phyloP scores from a whole-genome alignment of 1,140 invertebrate genomes.

The Ladona fulva region DNA sequence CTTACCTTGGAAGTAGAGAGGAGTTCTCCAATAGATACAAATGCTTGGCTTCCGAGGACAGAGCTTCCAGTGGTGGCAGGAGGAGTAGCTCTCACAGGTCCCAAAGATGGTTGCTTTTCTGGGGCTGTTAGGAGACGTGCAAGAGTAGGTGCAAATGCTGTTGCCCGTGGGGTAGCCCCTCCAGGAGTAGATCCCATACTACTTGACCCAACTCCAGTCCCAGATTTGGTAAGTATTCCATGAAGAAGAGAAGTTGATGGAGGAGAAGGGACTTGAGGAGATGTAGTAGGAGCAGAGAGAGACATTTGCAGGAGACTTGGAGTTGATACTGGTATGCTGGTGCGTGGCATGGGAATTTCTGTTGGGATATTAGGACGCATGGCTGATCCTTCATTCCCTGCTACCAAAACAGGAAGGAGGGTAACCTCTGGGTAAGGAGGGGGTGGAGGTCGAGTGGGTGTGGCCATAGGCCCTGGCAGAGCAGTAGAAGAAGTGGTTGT shows the following conservation, averaged over 20 bases:
- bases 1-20: slow-evolving; percentile 52
- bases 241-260: slow-evolving; percentile 58
- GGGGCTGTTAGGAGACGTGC: slow-evolving; percentile 64
- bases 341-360: not conserved
- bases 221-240: slow-evolving; percentile 58
- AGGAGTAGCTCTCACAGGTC: slow-evolving; percentile 25
- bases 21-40: slow-evolving; percentile 48
- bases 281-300: slow-evolving; percentile 22
- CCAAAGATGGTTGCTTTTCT: slow-evolving; percentile 38
- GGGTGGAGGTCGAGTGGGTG: slow-evolving; percentile 35
- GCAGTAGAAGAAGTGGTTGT: slow-evolving; percentile 27
- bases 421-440: slow-evolving; percentile 69
- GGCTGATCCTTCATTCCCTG: slow-evolving; percentile 15
- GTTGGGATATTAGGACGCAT: not conserved
- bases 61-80: slow-evolving; percentile 18
- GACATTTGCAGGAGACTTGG: not conserved
- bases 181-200: slow-evolving; percentile 20
- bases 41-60: slow-evolving; percentile 25
- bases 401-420: slow-evolving; percentile 51
- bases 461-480: slow-evolving; percentile 37
- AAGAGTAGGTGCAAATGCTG: slow-evolving; percentile 65
- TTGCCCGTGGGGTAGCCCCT: slow-evolving; percentile 26
- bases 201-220: not conserved
- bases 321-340: not conserved
- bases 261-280: slow-evolving; percentile 34